Evolutionary conservation across 2,888 invertebrate genomes (phyloP), one percentile per base, ranked within the genome.

Genomic region (Orchestes rusci): DNA sequence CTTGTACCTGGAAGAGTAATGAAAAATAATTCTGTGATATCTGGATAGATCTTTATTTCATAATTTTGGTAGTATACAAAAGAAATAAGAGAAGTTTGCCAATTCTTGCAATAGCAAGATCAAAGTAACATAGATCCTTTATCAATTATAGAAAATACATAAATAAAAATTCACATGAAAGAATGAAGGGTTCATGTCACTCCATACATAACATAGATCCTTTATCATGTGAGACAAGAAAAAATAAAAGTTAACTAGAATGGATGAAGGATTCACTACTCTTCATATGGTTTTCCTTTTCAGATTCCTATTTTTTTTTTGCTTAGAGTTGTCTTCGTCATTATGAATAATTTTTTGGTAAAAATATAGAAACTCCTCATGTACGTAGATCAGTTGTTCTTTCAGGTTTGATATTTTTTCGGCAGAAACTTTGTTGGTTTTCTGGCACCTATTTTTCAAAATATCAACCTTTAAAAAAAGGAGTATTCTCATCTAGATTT

Each of bases 401-500:
- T 30, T 30, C 12, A 30, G 30, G 7, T 30, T 23, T 23, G 10
- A 23, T 10, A 30, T 30, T 30, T 30, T 30, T 30, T 30, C 30
- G 7, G 30, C 12, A 5, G 30, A 30, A 30, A 30, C 12, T 5
- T 10, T 30, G 12, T 30, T 30, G 12, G 8, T 30, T 30, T 30
- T 30, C 30, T 30, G 30, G 12, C 30, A 10, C 30, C 30, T 30
- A 30, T 5, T 8, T 30, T 30, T 30, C 5, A 30, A 13, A 30
- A 30, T 30, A 12, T 30, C 12, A 30, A 30, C 30, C 30, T 30
- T 12, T 12, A 30, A 30, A n/a, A 30, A 30, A 30, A 12, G 30
- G 30, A 30, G 30, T 30, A 30, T 30, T 30, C 30, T 30, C 30
- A 30, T 30, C 30, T 12, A 30, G 12, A 30, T 8, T 30, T 30